Evolutionary conservation across 1,140 invertebrate species (phyloP).

Genomic region (Heliothis virescens): DNA sequence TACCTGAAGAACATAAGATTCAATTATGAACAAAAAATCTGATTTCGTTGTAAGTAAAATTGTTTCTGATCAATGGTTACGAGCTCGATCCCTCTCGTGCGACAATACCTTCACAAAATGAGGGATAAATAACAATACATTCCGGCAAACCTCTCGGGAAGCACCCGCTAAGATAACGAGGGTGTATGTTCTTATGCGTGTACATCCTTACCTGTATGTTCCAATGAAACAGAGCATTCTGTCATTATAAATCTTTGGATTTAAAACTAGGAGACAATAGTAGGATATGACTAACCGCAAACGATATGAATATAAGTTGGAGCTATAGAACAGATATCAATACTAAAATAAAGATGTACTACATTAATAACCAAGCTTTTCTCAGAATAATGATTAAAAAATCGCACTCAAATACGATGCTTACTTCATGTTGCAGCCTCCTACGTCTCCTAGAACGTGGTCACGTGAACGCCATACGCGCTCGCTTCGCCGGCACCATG

Average conservation of each 20-base stretch:
- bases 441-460: constrained; percentile 71
- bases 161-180: not conserved
- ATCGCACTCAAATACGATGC: too few species aligned
- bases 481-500: constrained; percentile 58
- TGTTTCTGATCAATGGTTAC: not conserved
- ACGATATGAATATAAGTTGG: too few species aligned
- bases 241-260: not conserved
- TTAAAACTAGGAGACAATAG: too few species aligned
- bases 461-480: constrained; percentile 60
- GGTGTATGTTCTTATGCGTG: too few species aligned
- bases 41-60: not conserved
- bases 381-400: too few species aligned
- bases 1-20: not conserved
- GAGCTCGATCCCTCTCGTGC: not conserved
- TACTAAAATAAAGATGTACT: too few species aligned
- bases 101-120: constrained; percentile 3
- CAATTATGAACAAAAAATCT: not conserved
- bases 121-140: constrained; percentile 19
- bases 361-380: too few species aligned
- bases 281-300: too few species aligned
- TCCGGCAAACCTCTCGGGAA: constrained; percentile 9
- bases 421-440: constrained; percentile 55
- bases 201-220: not conserved
- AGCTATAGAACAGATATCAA: too few species aligned
- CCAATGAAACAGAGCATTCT: not conserved